phyloP scores from a whole-genome alignment of 2,797 vertebrate species.

The Salarias fasciatus region DNA sequence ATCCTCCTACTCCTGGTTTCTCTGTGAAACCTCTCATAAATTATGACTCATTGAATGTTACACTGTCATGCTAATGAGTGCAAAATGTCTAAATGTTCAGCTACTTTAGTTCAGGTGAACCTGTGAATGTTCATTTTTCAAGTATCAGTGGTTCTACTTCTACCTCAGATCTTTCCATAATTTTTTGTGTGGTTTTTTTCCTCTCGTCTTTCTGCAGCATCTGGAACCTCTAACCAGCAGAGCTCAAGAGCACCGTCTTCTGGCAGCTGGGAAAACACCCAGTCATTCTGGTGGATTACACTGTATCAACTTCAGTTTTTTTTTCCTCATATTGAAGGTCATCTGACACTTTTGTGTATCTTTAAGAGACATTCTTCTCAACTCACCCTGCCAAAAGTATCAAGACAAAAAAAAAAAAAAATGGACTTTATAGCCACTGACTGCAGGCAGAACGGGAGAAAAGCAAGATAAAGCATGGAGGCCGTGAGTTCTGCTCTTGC shows the following conservation, averaged over 20 bases:
- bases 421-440: conserved; percentile 56
- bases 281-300: conserved; percentile 29
- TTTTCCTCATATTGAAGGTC: conserved; percentile 10
- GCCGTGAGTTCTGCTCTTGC: conserved; percentile 43
- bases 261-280: conserved; percentile 50
- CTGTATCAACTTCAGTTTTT: conserved; percentile 10
- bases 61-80: too few species aligned
- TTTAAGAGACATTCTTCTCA: conserved; percentile 25
- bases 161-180: conserved; percentile 10
- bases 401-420: conserved; percentile 47
- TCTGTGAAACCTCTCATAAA: not conserved
- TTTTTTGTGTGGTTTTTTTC: conserved; percentile 24
- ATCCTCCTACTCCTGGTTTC: not conserved
- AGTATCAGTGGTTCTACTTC: not conserved
- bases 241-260: conserved; percentile 63
- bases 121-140: too few species aligned
- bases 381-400: conserved; percentile 24
- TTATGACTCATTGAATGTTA: too few species aligned
- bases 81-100: too few species aligned
- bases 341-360: conserved; percentile 25
- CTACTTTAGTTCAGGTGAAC: too few species aligned
- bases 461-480: conserved; percentile 66
- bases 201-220: conserved; percentile 44
- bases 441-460: conserved; percentile 26
- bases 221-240: conserved; percentile 20